Evolutionary conservation across 2,113 vertebrate species (phyloP), one percentile per base, ranked within the genome.

Genomic region (Peromyscus leucopus): DNA sequence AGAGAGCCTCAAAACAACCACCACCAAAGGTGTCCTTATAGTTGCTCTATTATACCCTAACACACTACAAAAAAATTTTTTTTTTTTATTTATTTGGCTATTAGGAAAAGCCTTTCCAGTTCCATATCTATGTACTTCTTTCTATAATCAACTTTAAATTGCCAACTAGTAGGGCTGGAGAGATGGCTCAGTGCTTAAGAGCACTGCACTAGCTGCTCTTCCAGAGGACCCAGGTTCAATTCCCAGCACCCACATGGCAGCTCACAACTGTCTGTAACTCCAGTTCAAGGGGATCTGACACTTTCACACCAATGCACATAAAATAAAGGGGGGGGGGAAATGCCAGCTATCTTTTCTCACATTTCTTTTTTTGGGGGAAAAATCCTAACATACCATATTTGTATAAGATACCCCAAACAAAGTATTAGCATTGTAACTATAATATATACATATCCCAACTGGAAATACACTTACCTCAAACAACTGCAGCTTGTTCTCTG

Each of bases 401-500:
- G 46, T 33, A 4, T 59, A 80, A 94, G 28, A 59, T 83, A 95
- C 19, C n/a, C 82, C 33, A 84, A 97, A 95, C 3, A 69, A 24
- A 80, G 31, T 82, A 88, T 79, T 61, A 90, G 79, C 1, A 83
- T 61, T 28, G 33, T 79, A 94, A 91, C 39, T 63, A 76, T 4
- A 89, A 88, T 1, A 89, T n/a, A 91, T 31, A 80, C 7, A 71
- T 6, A 91, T 5, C 79, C 7, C 28, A 16, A 95, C 11, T n/a
- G 2, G 16, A 63, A 76, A 78, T 21, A 84, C 90, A 92, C 51
- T n/a, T 98, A 99, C 99, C 99, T 99, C 94, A 99, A 99, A 98
- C 99, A 99, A 98, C 98, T 99, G 98, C 99, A 99, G 98, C 98
- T 99, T 95, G 99, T 99, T 98, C 99, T 99, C 96, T 99, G 99